phyloP scores from a whole-genome alignment of 30 jellyfish, hydroid and myxozoan genomes.

The Hydra vulgaris region DNA sequence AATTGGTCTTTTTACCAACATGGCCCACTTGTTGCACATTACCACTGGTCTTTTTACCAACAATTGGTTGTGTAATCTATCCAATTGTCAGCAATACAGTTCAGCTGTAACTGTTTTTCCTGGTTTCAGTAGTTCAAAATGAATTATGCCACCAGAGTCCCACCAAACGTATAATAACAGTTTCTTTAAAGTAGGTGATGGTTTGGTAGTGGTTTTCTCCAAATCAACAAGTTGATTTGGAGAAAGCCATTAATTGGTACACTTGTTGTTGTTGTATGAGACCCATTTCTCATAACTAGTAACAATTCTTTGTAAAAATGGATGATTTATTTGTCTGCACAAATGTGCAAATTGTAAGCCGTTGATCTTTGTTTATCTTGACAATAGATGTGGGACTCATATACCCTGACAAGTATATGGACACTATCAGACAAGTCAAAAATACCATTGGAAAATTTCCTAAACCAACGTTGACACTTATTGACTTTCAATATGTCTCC shows the following conservation, averaged over 20 bases:
- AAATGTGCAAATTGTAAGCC: no score
- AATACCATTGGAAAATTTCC: no score
- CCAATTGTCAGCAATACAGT: background rate
- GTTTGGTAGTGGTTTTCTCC: background rate
- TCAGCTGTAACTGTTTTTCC: background rate
- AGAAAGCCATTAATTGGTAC: background rate
- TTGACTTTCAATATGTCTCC: no score
- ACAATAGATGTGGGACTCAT: no score
- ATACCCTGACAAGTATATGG: background rate
- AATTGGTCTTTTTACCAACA: no score
- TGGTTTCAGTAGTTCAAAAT: background rate
- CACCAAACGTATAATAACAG: background rate
- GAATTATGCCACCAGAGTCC: background rate
- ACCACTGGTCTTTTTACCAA: background rate
- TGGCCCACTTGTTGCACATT: background rate
- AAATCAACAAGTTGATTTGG: background rate
- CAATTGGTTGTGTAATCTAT: background rate
- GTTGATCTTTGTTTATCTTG: no score
- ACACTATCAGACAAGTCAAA: background rate
- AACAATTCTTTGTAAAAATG: background rate
- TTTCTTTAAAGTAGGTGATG: background rate
- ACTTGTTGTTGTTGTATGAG: background rate
- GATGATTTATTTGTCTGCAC: background rate
- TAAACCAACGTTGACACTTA: no score
- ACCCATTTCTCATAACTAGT: background rate